These are phyloP conservation scores for Schlechtendalia chinensis DNA, from an alignment of 1,140 invertebrate species.

Conservation along the genomic window DNA sequence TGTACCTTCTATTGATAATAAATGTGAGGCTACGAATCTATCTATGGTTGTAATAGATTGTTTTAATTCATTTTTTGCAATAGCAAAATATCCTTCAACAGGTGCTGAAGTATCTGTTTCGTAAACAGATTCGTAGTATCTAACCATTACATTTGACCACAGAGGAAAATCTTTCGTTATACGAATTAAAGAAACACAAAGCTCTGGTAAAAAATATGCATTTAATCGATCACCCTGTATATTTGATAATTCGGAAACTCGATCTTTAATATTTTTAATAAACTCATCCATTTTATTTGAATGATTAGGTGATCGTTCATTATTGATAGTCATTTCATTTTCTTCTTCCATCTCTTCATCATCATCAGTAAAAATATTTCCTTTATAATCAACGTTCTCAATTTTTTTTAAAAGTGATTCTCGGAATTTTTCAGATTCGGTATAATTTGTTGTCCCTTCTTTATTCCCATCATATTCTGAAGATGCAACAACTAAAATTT, in stretches of 20 bases:
- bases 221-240: background rate
- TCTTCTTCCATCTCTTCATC: background rate
- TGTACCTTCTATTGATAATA: background rate
- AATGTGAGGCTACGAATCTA: background rate
- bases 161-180: constrained; percentile 2
- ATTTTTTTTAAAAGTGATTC: background rate
- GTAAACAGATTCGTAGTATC: background rate
- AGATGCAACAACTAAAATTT: background rate
- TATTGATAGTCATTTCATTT: background rate
- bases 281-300: background rate
- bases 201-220: background rate
- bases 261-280: constrained; percentile 8
- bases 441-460: background rate
- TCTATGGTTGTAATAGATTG: background rate
- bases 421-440: background rate
- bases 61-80: background rate
- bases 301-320: no score
- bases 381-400: background rate
- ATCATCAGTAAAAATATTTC: background rate
- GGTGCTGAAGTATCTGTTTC: background rate
- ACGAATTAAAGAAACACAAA: background rate
- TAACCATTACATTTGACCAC: background rate
- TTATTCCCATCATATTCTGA: background rate
- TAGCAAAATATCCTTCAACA: background rate
- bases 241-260: background rate